phyloP scores from a whole-genome alignment of 1,140 invertebrate species.

The Scaptomyza pallida region DNA sequence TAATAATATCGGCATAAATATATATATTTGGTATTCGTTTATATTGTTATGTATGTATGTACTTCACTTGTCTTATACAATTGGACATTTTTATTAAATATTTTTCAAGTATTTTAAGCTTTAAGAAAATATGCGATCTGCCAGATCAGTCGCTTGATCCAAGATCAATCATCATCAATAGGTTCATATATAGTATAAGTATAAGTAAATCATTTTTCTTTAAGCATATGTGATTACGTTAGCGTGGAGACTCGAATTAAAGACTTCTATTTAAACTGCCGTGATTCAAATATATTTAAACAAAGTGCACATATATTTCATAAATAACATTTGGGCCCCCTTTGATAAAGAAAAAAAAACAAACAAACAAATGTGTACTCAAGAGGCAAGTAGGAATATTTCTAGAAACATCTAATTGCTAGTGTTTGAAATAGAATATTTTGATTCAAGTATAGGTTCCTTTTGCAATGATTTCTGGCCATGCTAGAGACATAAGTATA shows the following conservation, averaged over 20 bases:
- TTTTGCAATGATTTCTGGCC: neutral
- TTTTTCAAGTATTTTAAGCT: conserved; percentile 30
- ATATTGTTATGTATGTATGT: conserved; percentile 35
- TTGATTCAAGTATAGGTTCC: conserved; percentile 32
- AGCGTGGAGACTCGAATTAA: conserved; percentile 43
- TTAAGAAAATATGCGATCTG: conserved; percentile 53
- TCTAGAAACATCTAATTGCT: conserved; percentile 29
- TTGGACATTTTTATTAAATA: conserved; percentile 57
- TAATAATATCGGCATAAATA: conserved; percentile 57
- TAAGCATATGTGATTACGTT: conserved; percentile 10
- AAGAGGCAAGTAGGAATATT: conserved; percentile 31
- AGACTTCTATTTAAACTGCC: conserved; percentile 30
- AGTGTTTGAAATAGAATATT: conserved; percentile 31
- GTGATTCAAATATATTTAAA: conserved; percentile 57
- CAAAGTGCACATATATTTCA: conserved; percentile 75
- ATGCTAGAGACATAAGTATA: conserved; percentile 18
- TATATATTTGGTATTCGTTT: conserved; percentile 55
- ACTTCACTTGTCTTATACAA: conserved; percentile 46
- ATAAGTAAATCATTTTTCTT: conserved; percentile 7
- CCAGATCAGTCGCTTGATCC: conserved; percentile 58
- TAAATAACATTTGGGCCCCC: conserved; percentile 65
- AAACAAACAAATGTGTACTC: conserved; percentile 14
- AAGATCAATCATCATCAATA: conserved; percentile 59
- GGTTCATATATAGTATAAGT: conserved; percentile 32
- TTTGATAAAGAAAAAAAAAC: too few species aligned